A percentile compares a stretch with the other conserved stretches of the same genome.
Evolutionary conservation across 1,140 invertebrate species (phyloP).

Genomic region (Bombus soroeensis): DNA sequence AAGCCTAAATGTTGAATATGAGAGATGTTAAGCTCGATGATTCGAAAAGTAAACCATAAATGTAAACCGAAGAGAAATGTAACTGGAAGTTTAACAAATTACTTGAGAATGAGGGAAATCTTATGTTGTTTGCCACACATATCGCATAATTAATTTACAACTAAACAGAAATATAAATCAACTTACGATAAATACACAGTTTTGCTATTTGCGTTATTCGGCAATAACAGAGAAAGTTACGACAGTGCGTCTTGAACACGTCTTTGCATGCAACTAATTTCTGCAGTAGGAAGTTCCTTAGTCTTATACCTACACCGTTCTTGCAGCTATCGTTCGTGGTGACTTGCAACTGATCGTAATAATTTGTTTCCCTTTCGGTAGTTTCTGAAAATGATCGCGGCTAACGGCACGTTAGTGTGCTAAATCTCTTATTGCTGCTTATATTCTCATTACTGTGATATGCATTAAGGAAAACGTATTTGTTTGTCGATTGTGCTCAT

Average conservation of each 20-base stretch:
- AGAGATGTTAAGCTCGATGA: no score
- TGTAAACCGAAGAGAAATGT: no score
- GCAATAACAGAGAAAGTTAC: background rate
- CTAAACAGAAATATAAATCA: background rate
- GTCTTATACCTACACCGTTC: background rate
- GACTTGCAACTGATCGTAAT: background rate
- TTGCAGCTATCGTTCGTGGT: rapidly evolving
- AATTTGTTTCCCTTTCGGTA: background rate
- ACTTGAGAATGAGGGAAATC: no score
- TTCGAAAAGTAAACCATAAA: no score
- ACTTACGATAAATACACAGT: background rate
- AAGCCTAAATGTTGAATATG: no score
- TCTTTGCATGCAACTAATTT: background rate
- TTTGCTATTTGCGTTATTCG: background rate
- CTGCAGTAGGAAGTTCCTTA: rapidly evolving
- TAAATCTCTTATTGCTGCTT: background rate
- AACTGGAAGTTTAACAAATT: no score
- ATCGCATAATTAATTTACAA: background rate
- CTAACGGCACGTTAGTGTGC: background rate
- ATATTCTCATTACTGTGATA: background rate
- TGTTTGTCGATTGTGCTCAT: background rate
- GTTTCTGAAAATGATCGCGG: background rate
- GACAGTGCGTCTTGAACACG: background rate
- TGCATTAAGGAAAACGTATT: background rate
- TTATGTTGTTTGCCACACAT: background rate